Evolutionary conservation across 64 coral and sea anemone species (phyloP).

Genomic region (Acropora yongei): DNA sequence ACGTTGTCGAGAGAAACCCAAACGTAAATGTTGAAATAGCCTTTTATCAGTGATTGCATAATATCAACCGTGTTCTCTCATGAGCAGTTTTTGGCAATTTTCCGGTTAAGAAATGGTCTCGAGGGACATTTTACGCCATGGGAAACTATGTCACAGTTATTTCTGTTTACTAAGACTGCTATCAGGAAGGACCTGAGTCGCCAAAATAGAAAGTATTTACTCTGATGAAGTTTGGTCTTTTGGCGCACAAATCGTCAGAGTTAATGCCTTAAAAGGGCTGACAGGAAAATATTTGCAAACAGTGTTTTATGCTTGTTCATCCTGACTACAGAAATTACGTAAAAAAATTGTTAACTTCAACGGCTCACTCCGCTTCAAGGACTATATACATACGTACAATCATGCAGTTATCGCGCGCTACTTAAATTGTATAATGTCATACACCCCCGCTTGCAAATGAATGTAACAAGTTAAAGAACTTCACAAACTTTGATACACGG

Average conservation of each 20-base stretch:
- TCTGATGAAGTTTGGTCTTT: neutral
- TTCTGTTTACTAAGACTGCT: neutral
- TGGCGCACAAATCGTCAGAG: neutral
- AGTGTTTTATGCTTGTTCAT: neutral
- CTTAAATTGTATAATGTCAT: neutral
- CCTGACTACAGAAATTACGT: neutral
- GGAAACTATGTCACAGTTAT: constrained; percentile 12
- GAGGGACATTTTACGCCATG: neutral
- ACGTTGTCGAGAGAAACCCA: neutral
- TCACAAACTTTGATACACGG: neutral
- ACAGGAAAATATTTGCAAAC: neutral
- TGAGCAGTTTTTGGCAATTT: neutral
- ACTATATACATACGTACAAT: neutral
- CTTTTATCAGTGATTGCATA: neutral
- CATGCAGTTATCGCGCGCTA: neutral
- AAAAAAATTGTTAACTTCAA: neutral
- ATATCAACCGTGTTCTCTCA: neutral
- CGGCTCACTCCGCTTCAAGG: neutral
- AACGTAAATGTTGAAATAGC: constrained; percentile 26
- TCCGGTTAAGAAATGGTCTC: constrained; percentile 3
- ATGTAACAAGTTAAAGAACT: neutral
- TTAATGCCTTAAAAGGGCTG: neutral
- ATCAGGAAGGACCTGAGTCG: constrained; percentile 9
- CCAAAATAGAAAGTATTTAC: constrained; percentile 3
- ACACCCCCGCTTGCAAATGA: neutral